Base-by-base conservation (phyloP, 2,797 vertebrate genomes). In the Podarcis lilfordi region DNA sequence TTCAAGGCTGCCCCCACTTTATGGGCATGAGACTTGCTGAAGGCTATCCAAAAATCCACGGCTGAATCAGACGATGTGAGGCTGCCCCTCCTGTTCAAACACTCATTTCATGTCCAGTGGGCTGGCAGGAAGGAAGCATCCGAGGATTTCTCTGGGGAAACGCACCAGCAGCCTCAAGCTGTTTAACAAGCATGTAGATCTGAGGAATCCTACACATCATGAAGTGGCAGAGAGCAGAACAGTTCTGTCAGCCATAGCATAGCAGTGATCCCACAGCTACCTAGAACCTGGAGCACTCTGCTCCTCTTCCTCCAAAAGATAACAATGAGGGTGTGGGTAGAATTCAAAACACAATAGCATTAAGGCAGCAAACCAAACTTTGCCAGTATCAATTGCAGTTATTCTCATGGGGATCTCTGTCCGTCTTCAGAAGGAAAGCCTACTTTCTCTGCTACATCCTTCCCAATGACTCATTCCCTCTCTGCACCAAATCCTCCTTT, bases 241-340 rank as follows among this genome's bases (percentile, higher is more conserved):
- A 0, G 0, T 80, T 35, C 0, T 0, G 0, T 32, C 43, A n/a
- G 27, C 32, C n/a, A 69, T 1, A 35, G 59, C 61, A 17, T 10
- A 11, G 13, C 25, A 35, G 40, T 29, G 32, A 74, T 74, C 78
- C 45, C 8, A 29, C 23, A 35, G 1, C 23, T 64, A 37, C 55
- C 50, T 55, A 55, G 50, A 74, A 35, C 8, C 64, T 25, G 37
- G 76, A 0, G 0, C 5, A 8, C 0, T 0, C 4, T 8, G 29
- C 0, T 27, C n/a, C 35, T 29, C 27, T 19, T 37, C 80, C 74
- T 27, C 76, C 50, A 74, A 19, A 55, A 59, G 25, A 32, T 55
- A 21, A 27, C 66, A 74, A 10, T 64, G 0, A 64, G 45, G 29
- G 90, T 8, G 0, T 32, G 69, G 75, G 64, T 43, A 86, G 40